Percentiles rank a stretch among this genome's conserved stretches.
phyloP scores from a whole-genome alignment of 2,888 invertebrate genomes.

The Hemithea aestivaria region DNA sequence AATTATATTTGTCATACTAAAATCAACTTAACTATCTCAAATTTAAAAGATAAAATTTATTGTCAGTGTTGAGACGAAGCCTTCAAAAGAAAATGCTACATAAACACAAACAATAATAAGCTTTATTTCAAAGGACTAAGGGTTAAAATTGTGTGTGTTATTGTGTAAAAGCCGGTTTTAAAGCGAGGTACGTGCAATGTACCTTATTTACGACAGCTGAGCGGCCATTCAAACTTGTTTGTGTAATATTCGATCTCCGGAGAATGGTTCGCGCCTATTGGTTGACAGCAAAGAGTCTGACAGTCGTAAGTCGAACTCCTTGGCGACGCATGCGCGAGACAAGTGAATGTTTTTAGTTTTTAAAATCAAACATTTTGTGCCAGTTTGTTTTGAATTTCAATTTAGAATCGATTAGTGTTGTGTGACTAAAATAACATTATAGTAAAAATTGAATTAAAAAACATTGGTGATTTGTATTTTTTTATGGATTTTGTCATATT shows the following conservation, averaged over 20 bases:
- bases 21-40: not conserved
- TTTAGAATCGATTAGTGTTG: no score
- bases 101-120: not conserved
- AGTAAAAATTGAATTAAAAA: constrained; percentile 1
- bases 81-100: constrained; percentile 5
- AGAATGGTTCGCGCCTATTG: constrained; percentile 61
- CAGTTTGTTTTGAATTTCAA: not conserved
- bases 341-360: constrained; percentile 38
- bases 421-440: no score
- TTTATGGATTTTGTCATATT: constrained; percentile 44
- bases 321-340: constrained; percentile 38
- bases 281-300: constrained; percentile 24
- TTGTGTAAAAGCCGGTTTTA: constrained; percentile 43
- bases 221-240: constrained; percentile 49
- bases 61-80: constrained; percentile 11
- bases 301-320: constrained; percentile 16
- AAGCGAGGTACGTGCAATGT: constrained; percentile 36
- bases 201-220: constrained; percentile 40
- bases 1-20: constrained; percentile 2
- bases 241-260: constrained; percentile 51
- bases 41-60: constrained; percentile 28
- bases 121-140: not conserved
- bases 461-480: constrained; percentile 24
- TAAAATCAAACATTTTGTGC: constrained; percentile 23
- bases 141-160: constrained; percentile 6